Base-by-base conservation (phyloP, 2,797 vertebrate genomes). In the Xiphorhynchus erythropygius region DNA sequence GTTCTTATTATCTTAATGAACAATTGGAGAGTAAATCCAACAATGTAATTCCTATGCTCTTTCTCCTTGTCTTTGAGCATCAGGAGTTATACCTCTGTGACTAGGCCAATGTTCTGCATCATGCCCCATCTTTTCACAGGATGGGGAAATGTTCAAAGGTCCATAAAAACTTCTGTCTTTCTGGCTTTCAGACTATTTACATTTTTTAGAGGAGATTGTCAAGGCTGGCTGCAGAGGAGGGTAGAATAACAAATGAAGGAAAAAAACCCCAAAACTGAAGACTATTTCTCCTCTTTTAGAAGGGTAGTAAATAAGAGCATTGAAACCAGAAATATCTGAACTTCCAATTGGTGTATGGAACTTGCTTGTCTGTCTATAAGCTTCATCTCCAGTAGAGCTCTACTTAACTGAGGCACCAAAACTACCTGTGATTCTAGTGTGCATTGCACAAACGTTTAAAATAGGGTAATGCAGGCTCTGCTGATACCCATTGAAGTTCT, bases 1-100 rank as follows among this genome's bases (percentile, higher is more conserved):
- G 70, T 88, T 93, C 83, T 95, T 50, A 64, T 84, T 92, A 80
- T 56, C 41, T 59, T 90, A 90, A 94, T 70, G 91, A 95, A 82
- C 83, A 95, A 76, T 82, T 76, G 90, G 67, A 28, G 21, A 67
- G 63, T 13, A 77, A 90, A 88, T 91, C 65, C 1, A 7, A 84
- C 85, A 70, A 17, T 74, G 59, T 84, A 93, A 93, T 88, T 75
- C 78, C 53, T 42, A 15, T n/a, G 32, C 50, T 92, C 83, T 60
- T 88, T 59, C 50, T 90, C 59, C 65, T 59, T 67, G 69, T 73
- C 74, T 91, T 71, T 1, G 7, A 84, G 42, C 64, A 80, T 74
- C 22, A 7, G 44, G 87, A 87, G 57, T 88, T 90, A 56, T 63
- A 33, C 33, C 30, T 35, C 46, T 57, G 22, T 42, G 85, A 59